These are phyloP conservation scores for Xiphophorus maculatus DNA, from an alignment of 2,113 vertebrate genomes.

Conservation along the genomic window DNA sequence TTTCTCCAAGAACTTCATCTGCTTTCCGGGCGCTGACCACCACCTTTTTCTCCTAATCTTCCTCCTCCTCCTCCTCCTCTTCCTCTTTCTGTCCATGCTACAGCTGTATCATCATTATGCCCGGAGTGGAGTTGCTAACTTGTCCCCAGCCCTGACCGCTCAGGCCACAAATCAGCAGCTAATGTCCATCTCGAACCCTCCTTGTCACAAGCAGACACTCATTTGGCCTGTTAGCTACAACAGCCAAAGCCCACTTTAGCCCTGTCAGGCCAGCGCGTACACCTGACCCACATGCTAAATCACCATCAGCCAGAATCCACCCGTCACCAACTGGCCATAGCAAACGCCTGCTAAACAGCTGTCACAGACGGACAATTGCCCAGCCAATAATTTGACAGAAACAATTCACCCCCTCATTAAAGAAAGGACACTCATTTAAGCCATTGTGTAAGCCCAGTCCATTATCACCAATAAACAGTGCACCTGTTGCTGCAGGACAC, in stretches of 20 bases:
- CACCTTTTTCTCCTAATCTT: slow-evolving; percentile 38
- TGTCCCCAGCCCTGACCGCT: slow-evolving; percentile 67
- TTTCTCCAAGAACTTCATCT: slow-evolving; percentile 67
- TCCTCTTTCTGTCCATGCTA: slow-evolving; percentile 32
- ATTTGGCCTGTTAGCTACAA: slow-evolving; percentile 68
- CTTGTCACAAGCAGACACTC: slow-evolving; percentile 69
- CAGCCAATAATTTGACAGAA: slow-evolving; percentile 68
- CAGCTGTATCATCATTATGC: slow-evolving; percentile 73
- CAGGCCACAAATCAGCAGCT: slow-evolving; percentile 76
- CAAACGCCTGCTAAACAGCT: slow-evolving; percentile 69
- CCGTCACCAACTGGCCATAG: slow-evolving; percentile 65
- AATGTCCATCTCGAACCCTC: slow-evolving; percentile 73
- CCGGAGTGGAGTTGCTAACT: slow-evolving; percentile 55
- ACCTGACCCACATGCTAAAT: slow-evolving; percentile 75
- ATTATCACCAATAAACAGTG: slow-evolving; percentile 60
- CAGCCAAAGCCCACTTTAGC: slow-evolving; percentile 64
- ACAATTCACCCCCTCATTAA: slow-evolving; percentile 65
- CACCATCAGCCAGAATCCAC: slow-evolving; percentile 66
- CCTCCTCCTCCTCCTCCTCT: slow-evolving; percentile 46
- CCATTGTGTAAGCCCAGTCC: slow-evolving; percentile 55
- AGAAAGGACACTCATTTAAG: slow-evolving; percentile 58
- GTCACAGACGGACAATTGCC: slow-evolving; percentile 68
- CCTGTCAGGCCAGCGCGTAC: slow-evolving; percentile 66
- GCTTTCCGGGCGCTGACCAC: slow-evolving; percentile 58
- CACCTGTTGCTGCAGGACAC: slow-evolving; percentile 44